Conservation (phyloP, 2,113 vertebrate species). For the Mus pahari region DNA sequence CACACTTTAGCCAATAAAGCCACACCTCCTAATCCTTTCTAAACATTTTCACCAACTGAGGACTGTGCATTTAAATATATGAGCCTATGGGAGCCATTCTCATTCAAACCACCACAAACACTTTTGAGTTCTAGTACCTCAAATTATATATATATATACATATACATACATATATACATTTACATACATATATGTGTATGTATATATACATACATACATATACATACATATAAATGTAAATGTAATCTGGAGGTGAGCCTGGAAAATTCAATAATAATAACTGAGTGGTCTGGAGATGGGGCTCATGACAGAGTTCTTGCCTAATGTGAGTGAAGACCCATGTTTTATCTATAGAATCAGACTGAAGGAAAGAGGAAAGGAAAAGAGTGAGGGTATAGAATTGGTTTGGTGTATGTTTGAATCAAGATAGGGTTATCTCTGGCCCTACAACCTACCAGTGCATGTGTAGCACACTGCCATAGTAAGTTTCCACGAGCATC, state of each 20-base stretch:
- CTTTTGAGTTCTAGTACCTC: background rate
- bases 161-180: background rate
- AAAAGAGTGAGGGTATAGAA: background rate
- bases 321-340: background rate
- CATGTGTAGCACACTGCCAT: too few species aligned
- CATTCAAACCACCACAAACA: background rate
- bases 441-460: background rate
- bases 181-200: background rate
- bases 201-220: background rate
- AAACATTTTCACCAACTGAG: background rate
- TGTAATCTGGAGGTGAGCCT: too few species aligned
- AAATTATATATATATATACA: background rate
- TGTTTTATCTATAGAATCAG: background rate
- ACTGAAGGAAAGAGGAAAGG: background rate
- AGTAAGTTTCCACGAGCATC: background rate
- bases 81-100: background rate
- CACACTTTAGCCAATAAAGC: background rate
- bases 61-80: background rate
- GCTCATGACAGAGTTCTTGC: background rate
- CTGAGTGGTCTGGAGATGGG: background rate
- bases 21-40: background rate
- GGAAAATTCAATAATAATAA: background rate
- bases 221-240: background rate
- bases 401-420: background rate
- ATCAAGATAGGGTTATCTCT: background rate